Evolutionary conservation across 2,888 invertebrate genomes (phyloP).

Genomic region (Arge pagana): DNA sequence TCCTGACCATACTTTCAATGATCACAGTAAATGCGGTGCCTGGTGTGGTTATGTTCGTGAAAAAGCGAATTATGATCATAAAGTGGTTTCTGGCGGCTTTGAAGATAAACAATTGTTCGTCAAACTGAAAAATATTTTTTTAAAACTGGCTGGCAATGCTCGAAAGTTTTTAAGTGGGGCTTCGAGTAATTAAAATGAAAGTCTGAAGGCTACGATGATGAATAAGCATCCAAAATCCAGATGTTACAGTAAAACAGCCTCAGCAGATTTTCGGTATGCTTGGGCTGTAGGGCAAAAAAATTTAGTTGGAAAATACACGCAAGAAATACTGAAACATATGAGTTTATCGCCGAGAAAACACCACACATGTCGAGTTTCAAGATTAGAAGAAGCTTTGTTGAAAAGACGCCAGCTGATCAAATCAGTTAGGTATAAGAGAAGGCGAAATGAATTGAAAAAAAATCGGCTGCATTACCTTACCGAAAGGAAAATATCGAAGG

Average conservation of each 20-base stretch:
- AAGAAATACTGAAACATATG: conserved; percentile 9
- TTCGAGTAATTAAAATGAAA: no score
- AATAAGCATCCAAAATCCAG: no score
- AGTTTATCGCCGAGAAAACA: conserved; percentile 22
- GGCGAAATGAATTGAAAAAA: conserved; percentile 22
- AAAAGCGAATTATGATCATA: conserved; percentile 1
- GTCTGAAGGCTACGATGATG: no score
- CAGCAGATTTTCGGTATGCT: conserved; percentile 29
- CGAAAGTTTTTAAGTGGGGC: background rate
- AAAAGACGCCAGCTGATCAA: conserved; percentile 1
- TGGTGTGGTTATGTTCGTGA: background rate
- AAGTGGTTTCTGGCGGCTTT: background rate
- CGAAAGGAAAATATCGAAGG: conserved; percentile 21
- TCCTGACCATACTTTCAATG: conserved; percentile 1
- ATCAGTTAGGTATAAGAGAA: conserved; percentile 10
- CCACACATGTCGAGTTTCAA: conserved; percentile 8
- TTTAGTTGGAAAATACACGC: conserved; percentile 24
- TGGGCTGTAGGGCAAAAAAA: conserved; percentile 29
- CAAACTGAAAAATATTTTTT: background rate
- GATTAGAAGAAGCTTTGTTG: conserved; percentile 4
- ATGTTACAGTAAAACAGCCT: no score
- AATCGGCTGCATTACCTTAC: conserved; percentile 21
- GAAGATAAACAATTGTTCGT: background rate
- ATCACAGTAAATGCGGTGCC: background rate
- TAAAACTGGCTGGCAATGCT: background rate